Percentiles rank a stretch among this genome's conserved stretches.
These are phyloP conservation scores for Paratilapia polleni DNA, from an alignment of 2,113 vertebrate species.

Conservation along the genomic window DNA sequence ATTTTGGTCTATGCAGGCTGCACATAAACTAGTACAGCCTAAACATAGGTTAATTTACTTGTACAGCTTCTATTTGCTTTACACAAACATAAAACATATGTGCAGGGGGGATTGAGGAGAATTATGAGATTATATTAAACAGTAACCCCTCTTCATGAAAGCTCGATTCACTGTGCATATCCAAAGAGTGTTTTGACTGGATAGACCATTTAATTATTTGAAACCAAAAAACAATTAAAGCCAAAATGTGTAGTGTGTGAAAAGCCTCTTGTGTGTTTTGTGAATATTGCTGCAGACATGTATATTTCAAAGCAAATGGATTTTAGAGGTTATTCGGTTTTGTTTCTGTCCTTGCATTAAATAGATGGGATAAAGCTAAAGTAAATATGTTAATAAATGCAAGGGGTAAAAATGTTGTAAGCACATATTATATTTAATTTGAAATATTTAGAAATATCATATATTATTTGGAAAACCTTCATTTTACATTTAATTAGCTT, in stretches of 20 bases:
- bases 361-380: background rate
- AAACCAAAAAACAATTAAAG: conserved; percentile 17
- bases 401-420: background rate
- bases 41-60: conserved; percentile 3
- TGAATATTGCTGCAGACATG: background rate
- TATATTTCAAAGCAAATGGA: background rate
- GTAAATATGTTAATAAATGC: background rate
- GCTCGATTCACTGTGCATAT: background rate
- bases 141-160: background rate
- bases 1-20: background rate
- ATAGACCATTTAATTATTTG: conserved; percentile 30
- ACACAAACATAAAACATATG: conserved; percentile 25
- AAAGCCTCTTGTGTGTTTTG: background rate
- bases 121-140: conserved; percentile 40
- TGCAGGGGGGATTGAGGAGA: conserved; percentile 18
- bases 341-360: background rate
- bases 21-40: background rate
- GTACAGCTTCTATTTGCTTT: background rate
- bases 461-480: background rate
- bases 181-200: conserved; percentile 31
- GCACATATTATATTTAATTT: background rate
- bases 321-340: background rate
- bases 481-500: conserved; percentile 3
- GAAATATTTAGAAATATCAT: no score
- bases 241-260: background rate